phyloP scores from a whole-genome alignment of 2,888 invertebrate genomes.

The Amorpha juglandis region DNA sequence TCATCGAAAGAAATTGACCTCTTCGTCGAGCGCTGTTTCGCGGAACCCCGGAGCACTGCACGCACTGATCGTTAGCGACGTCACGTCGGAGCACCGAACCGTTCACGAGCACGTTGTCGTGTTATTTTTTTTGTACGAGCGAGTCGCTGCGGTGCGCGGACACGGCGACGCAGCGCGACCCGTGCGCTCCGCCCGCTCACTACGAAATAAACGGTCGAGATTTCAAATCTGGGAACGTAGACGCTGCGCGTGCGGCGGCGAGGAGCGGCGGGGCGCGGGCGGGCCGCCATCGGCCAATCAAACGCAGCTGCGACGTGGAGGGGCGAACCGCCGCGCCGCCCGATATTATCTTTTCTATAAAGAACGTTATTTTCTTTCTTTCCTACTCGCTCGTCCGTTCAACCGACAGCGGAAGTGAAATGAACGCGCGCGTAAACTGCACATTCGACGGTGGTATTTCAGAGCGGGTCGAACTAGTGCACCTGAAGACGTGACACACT shows the following conservation, averaged over 20 bases:
- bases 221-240: slow-evolving; percentile 82
- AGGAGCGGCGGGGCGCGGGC: slow-evolving; percentile 52
- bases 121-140: slow-evolving; percentile 64
- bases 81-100: slow-evolving; percentile 78
- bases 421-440: slow-evolving; percentile 78
- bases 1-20: slow-evolving; percentile 87
- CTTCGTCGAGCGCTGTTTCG: slow-evolving; percentile 54
- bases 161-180: slow-evolving; percentile 52
- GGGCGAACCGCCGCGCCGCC: slow-evolving; percentile 60
- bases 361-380: slow-evolving; percentile 82
- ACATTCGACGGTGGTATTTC: slow-evolving; percentile 50
- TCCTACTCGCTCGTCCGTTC: slow-evolving; percentile 76
- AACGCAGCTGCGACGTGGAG: slow-evolving; percentile 70
- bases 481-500: slow-evolving; percentile 37
- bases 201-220: slow-evolving; percentile 84
- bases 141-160: slow-evolving; percentile 52
- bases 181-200: slow-evolving; percentile 71
- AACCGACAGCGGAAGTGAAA: slow-evolving; percentile 82
- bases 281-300: slow-evolving; percentile 66
- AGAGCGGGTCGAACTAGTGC: slow-evolving; percentile 38
- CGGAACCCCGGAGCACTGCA: slow-evolving; percentile 71
- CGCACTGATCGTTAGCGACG: slow-evolving; percentile 77
- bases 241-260: slow-evolving; percentile 76
- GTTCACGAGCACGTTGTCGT: slow-evolving; percentile 76
- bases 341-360: slow-evolving; percentile 78